Conservation (phyloP, 35 echinoderm and acorn worm species). For the Lytechinus pictus region DNA sequence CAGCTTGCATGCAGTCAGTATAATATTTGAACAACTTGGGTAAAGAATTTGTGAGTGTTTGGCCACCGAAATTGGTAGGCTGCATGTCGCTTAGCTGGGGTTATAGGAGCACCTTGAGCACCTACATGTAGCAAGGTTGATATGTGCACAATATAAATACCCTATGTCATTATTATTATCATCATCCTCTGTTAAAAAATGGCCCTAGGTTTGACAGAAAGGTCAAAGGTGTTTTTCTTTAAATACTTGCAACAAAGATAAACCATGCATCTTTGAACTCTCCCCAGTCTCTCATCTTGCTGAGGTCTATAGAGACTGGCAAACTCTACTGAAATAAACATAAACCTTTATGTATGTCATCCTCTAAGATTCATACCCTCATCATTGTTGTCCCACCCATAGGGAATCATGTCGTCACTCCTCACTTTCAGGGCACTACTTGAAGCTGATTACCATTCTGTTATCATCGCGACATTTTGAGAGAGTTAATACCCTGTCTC, state of each 20-base stretch:
- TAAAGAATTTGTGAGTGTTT: no score
- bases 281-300: not conserved
- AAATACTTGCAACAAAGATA: not conserved
- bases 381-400: not conserved
- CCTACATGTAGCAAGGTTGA: no score
- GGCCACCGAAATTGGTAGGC: no score
- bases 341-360: not conserved
- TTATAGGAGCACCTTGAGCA: no score
- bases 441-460: not conserved
- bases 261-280: not conserved
- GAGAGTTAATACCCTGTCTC: not conserved
- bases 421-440: not conserved
- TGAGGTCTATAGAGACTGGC: not conserved
- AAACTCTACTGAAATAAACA: not conserved
- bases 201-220: not conserved
- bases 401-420: not conserved
- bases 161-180: no score
- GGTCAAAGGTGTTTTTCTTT: not conserved
- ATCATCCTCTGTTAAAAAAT: no score
- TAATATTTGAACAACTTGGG: no score
- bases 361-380: not conserved
- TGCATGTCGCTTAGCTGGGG: no score
- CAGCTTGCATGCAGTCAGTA: no score
- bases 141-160: no score
- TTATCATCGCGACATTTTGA: slow-evolving; percentile 1